Conservation (phyloP, 2,797 vertebrate genomes). For the Pseudocheirus occidentalis region DNA sequence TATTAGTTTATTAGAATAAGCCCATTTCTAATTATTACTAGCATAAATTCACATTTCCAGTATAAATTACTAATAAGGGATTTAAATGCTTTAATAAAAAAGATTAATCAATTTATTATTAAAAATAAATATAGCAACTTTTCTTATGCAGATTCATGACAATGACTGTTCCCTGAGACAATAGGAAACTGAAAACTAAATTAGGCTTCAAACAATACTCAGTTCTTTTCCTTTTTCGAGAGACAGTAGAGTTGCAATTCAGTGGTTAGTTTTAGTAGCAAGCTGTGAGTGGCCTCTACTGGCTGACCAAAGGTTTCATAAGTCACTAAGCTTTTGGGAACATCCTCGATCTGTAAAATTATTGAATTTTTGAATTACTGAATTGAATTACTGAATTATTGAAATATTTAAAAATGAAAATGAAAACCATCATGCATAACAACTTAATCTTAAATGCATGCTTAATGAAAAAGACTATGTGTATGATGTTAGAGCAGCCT, state of each 20-base stretch:
- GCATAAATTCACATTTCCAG: constrained; percentile 48
- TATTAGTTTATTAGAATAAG: constrained; percentile 37
- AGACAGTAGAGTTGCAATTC: constrained; percentile 28
- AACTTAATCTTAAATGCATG: neutral
- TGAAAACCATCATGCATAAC: neutral
- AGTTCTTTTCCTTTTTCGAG: neutral
- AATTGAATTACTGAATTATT: too few relatives aligned
- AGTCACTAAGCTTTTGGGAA: constrained; percentile 80
- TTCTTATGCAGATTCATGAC: neutral
- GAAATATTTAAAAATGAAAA: too few relatives aligned
- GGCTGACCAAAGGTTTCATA: constrained; percentile 93
- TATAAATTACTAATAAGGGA: constrained; percentile 43
- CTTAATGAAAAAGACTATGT: neutral
- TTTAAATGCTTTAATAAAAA: constrained; percentile 44
- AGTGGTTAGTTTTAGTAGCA: constrained; percentile 84
- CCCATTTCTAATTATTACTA: constrained; percentile 59
- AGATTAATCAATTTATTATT: constrained; percentile 40
- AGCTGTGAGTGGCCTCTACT: constrained; percentile 99
- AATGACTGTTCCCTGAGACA: neutral
- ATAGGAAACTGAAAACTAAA: constrained; percentile 18
- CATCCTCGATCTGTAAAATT: constrained; percentile 33
- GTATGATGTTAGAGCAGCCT: neutral
- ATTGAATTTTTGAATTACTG: too few relatives aligned
- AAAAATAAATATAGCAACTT: constrained; percentile 25
- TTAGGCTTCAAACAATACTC: neutral